Base-by-base conservation (phyloP, 2,797 vertebrate genomes). In the Glyptemys insculpta region DNA sequence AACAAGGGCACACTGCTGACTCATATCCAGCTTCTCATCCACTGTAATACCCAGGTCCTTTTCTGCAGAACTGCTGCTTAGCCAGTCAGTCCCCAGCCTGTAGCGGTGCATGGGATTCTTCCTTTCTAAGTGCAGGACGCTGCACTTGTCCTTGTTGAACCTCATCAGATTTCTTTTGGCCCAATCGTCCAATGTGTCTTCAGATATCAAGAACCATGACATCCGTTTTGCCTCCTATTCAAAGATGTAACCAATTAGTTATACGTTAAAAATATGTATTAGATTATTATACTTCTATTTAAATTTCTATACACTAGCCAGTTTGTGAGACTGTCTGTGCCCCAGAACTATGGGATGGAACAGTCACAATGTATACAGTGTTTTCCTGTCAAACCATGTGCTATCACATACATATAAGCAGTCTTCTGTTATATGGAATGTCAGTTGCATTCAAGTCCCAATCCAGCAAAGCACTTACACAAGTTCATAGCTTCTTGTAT, bases 381-480 rank as follows among this genome's bases (percentile, higher is more conserved):
- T 65, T 62, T 62, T 65, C 62, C 8, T 68, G 15, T n/a, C 62
- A 34, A 68, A n/a, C 56, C 25, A 57, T 29, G 25, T 57, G 10
- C 56, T 57, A 27, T 27, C 25, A 27, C 27, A 29, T 59, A 59
- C 27, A 59, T 59, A 29, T 59, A 59, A 59, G 56, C 27, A 59
- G 56, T 29, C 12, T 29, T 59, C 27, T 59, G 27, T 23, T 56
- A 56, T 23, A 56, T 29, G 11, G 52, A 88, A 57, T 59, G 1
- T 57, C 44, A 79, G 23, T 53, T 12, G 6, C 29, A 27, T 59
- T 53, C 57, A 3, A 59, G 78, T 9, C 14, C 2, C 57, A 81
- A 82, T 1, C 0, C 57, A 50, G 27, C 1, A 56, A 76, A 90
- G 62, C 11, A 12, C 0, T 9, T 12, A 56, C 37, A 2, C 4